Conservation (phyloP, 2,888 invertebrate genomes). For the Blomia tropicalis region DNA sequence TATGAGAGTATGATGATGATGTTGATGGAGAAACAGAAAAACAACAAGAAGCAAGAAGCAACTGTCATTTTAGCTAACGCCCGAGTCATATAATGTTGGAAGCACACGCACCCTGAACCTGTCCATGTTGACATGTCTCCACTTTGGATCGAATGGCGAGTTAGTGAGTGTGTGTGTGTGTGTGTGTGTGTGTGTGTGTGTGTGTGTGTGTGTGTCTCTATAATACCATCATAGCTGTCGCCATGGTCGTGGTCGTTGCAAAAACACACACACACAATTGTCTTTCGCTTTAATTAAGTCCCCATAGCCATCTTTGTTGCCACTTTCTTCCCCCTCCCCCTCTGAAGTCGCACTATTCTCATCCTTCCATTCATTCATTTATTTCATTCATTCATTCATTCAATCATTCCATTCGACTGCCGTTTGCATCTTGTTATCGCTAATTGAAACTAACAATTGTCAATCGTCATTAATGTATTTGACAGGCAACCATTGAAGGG, state of each 20-base stretch:
- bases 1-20: too few species aligned
- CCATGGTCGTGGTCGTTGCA: too few species aligned
- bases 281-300: not conserved
- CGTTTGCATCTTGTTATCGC: conserved; percentile 12
- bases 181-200: too few species aligned
- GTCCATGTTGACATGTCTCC: not conserved
- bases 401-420: too few species aligned
- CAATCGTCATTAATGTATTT: conserved; percentile 6
- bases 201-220: too few species aligned
- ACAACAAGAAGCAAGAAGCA: too few species aligned
- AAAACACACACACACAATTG: not conserved
- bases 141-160: too few species aligned
- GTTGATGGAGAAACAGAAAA: too few species aligned
- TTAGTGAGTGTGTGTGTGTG: too few species aligned
- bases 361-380: not conserved
- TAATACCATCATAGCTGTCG: too few species aligned
- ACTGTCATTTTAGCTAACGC: not conserved
- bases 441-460: conserved; percentile 13
- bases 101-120: not conserved
- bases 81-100: not conserved
- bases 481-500: not conserved
- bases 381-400: too few species aligned
- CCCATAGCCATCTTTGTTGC: too few species aligned
- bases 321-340: not conserved
- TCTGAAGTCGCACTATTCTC: not conserved